Evolutionary conservation across 1,140 invertebrate species (phyloP), one percentile per base, ranked within the genome.

Genomic region (Parasteatoda tepidariorum): DNA sequence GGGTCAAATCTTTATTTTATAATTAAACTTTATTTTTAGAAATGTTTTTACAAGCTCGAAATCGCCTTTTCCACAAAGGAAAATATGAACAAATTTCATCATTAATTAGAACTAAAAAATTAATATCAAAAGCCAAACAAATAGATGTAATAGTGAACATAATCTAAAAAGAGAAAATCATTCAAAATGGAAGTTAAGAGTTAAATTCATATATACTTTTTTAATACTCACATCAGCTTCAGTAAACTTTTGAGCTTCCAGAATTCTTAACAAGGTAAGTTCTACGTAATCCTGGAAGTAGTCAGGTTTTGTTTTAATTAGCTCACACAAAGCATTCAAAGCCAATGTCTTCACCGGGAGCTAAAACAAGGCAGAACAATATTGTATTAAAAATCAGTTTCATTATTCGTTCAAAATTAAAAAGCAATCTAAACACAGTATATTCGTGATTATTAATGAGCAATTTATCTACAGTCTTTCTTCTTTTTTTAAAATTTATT

Each of bases 271-370:
- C 67, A 97, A 93, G 24, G 97, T 93, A 9, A 98, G 90, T 89
- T 98, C 96, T 26, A 95, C 93, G 89, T 95, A 98, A 86, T 93
- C 93, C 59, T 93, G 91, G 91, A 97, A 97, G 82, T 92, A 92
- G 84, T 92, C 89, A 18, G 94, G 89, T 87, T 97, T 92, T 75
- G 93, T 92, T 84, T 94, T 92, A 85, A 97, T 91, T 88, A 97
- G 93, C 89, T 95, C 95, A 61, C 94, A 92, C 30, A 97, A 90
- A 41, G 94, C 93, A 85, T 92, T 92, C 61, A 97, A 90, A 0
- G 94, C 93, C 85, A 93, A 91, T 7, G 93, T 92, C 79, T 89
- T 84, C 18, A 90, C 88, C 64, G 87, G 76, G 59, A 84, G 73
- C 94, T 90, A 86, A 54, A 85, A 70, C 22, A 85, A 85, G 28